Conservation (phyloP, 2,797 vertebrate genomes). For the Phylloscopus collybita region DNA sequence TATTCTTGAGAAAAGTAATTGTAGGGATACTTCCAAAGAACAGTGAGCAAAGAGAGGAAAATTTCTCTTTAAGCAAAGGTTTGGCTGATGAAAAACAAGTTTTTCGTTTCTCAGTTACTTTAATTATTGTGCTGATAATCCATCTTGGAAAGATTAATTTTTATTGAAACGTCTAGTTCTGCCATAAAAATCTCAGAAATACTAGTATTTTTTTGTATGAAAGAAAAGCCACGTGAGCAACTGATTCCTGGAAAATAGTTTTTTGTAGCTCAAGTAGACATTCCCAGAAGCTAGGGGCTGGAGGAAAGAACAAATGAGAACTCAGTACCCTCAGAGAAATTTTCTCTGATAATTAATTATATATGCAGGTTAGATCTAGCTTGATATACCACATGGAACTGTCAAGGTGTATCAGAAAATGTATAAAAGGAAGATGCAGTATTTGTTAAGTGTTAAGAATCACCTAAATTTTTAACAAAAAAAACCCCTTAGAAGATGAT, state of each 20-base stretch:
- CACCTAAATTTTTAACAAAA: neutral
- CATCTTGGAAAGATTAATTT: neutral
- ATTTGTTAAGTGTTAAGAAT: neutral
- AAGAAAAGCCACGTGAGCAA: neutral
- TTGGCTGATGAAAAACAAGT: neutral
- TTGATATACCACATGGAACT: neutral
- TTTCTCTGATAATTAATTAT: neutral
- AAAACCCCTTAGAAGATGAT: neutral
- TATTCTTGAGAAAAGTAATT: neutral
- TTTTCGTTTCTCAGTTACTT: neutral
- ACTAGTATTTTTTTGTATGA: neutral
- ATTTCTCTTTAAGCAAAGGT: neutral
- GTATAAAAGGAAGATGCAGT: neutral
- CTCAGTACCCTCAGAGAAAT: neutral
- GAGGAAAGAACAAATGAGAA: neutral
- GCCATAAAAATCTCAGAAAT: neutral
- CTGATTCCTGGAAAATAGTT: neutral
- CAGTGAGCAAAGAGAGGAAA: neutral
- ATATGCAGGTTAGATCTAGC: neutral
- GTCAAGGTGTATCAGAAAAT: neutral
- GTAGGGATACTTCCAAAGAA: neutral
- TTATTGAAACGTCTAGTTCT: neutral
- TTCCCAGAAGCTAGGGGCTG: neutral
- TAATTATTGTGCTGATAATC: neutral
- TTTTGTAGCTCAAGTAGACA: neutral